Base-by-base conservation (phyloP, 2,113 vertebrate genomes). In the Centropus bengalensis region DNA sequence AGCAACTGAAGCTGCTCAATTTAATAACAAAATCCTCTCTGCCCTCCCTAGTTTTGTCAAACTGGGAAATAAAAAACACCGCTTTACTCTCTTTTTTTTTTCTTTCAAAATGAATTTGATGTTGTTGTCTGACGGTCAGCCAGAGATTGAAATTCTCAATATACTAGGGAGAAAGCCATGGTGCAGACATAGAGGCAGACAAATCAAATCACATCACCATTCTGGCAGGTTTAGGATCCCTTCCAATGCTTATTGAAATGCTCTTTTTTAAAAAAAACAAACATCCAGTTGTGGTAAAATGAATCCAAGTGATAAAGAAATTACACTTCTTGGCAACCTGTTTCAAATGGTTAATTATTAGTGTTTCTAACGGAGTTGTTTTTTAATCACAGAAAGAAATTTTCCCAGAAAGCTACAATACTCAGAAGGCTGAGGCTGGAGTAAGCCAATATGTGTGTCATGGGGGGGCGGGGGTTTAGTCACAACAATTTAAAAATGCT, bases 21-120 rank as follows among this genome's bases (percentile, higher is more conserved):
- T 95, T 96, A 92, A 96, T 96, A 95, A 95, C 86, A 93, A 96
- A 95, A 96, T 96, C 92, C 89, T 67, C 81, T 94, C 91, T 95
- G 59, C 88, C 78, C 51, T 91, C 82, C 27, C 9, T 62, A 71
- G 78, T 93, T 94, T 88, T 94, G 68, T 94, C 62, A 67, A 38
- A 87, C 78, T 40, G 76, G 81, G 73, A 89, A 96, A 88, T 85
- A 88, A 87, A 96, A 95, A n/a, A 1, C 47, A 59, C 49, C 52
- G 63, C 87, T 89, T 96, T 96, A 33, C 56, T 91, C 42, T 68
- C 42, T 52, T 70, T 91, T 27, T 22, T 73, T 88, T 80, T 91
- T 93, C n/a, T n/a, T 82, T n/a, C 32, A 42, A 77, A 95, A 49
- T 69, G 76, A 86, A 70, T 95, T 91, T 91, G 56, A 77, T 93